phyloP scores from a whole-genome alignment of 2,113 vertebrate species.

The Arenaria interpres region DNA sequence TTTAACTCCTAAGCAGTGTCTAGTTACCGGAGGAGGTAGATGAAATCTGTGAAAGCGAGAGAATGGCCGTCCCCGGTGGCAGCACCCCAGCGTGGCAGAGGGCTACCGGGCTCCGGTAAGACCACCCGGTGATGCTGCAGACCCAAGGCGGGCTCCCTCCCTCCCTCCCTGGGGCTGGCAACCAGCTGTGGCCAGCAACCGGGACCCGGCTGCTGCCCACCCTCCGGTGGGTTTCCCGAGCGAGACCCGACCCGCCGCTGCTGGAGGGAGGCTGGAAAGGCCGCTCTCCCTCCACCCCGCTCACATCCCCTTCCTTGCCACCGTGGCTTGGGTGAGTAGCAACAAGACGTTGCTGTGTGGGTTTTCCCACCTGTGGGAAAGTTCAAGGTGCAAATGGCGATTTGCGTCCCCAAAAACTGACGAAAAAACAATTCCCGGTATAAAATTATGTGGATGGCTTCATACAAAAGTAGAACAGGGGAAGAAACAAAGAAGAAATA shows the following conservation, averaged over 20 bases:
- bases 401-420: not conserved
- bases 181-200: no score
- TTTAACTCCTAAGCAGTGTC: not conserved
- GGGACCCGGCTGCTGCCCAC: no score
- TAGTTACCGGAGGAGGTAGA: fast-evolving
- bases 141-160: not conserved
- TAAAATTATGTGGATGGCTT: not conserved
- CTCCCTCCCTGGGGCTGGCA: not conserved
- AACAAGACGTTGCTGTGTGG: fast-evolving
- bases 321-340: not conserved
- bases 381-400: fast-evolving
- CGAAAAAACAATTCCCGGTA: not conserved
- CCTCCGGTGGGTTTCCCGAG: no score
- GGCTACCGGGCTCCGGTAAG: not conserved
- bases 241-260: not conserved
- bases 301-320: not conserved
- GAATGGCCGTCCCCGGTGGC: not conserved
- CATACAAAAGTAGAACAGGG: not conserved
- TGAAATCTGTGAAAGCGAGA: fast-evolving
- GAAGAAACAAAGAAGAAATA: not conserved
- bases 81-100: no score
- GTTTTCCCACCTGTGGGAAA: not conserved
- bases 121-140: not conserved
- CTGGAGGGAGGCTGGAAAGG: not conserved
- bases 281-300: not conserved